Evolutionary conservation across 2,888 invertebrate genomes (phyloP).

Genomic region (Diloba caeruleocephala): DNA sequence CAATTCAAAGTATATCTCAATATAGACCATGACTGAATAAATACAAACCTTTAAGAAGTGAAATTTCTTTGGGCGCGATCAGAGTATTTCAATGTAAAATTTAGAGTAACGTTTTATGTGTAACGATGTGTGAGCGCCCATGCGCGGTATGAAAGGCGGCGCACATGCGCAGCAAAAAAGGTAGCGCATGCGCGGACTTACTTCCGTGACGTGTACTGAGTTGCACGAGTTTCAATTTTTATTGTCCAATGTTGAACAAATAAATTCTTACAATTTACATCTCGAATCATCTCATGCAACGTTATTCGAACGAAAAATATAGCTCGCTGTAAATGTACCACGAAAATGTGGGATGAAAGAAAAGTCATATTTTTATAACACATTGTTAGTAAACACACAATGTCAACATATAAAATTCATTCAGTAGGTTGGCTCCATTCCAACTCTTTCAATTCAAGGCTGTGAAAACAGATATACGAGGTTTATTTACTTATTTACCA

Average conservation of each 20-base stretch:
- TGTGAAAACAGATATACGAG: slow-evolving; percentile 27
- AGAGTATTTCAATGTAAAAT: too few relatives aligned
- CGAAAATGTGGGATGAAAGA: slow-evolving; percentile 17
- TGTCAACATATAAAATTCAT: slow-evolving; percentile 46
- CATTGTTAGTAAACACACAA: slow-evolving; percentile 39
- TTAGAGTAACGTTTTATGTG: too few relatives aligned
- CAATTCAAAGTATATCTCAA: slow-evolving; percentile 8
- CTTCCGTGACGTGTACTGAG: too few relatives aligned
- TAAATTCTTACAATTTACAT: slow-evolving; percentile 2
- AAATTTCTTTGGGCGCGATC: too few relatives aligned
- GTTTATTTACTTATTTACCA: slow-evolving; percentile 50
- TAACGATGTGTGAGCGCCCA: too few relatives aligned
- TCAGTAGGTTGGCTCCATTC: slow-evolving; percentile 40
- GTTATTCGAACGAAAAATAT: slow-evolving; percentile 12
- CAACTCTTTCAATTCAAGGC: slow-evolving; percentile 32
- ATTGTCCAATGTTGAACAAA: not conserved
- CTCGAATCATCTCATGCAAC: not conserved
- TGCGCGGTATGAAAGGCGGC: too few relatives aligned
- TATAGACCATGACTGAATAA: not conserved
- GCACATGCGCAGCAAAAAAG: too few relatives aligned
- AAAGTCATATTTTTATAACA: slow-evolving; percentile 18
- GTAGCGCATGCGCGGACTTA: not conserved
- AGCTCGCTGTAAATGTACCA: not conserved
- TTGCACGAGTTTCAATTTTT: too few relatives aligned
- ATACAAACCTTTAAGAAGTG: too few relatives aligned